Base-by-base conservation (phyloP, 2,888 invertebrate species). In the Desoria tigrina region DNA sequence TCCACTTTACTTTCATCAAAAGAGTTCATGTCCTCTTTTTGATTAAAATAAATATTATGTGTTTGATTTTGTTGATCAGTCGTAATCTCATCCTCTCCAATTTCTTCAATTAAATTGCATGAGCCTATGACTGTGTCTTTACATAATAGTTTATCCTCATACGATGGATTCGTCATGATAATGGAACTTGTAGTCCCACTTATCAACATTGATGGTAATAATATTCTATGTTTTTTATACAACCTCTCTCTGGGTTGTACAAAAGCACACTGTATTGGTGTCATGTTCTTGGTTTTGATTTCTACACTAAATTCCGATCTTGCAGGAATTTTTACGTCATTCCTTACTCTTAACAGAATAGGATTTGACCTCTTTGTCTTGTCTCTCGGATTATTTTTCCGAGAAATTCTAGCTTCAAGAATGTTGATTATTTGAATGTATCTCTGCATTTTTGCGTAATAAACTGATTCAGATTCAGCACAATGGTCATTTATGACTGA, bases 191-290 rank as follows among this genome's bases (percentile, higher is more conserved):
- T 59, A n/a, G 27, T 7, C 2, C 2, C 45, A 21, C 26, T 50
- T 2, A 50, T 50, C 1, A 50, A 6, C 50, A 60, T 60, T 14
- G 28, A n/a, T 1, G 59, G 59, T 1, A 60, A 23, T 2, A 60
- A 49, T 18, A 50, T 27, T 6, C 32, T 21, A 11, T 49, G 49
- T 49, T 61, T 65, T 21, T 9, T 49, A 27, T 42, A 65, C 7
- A 49, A 7, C 7, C 14, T 11, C 7, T 7, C 7, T 11, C 9
- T 7, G 9, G 49, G 49, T n/a, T 7, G 14, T 21, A 18, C 49
- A 7, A 39, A 39, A 39, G 16, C 39, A 39, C 39, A 39, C 16
- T 39, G 9, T 11, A 9, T 39, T 16, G 39, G 39, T 39, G 9
- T 16, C 9, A 39, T 9, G 9, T 39, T 9, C 9, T 9, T 39